Base-by-base conservation (phyloP, 2,797 vertebrate species). In the Sylvilagus floridanus region DNA sequence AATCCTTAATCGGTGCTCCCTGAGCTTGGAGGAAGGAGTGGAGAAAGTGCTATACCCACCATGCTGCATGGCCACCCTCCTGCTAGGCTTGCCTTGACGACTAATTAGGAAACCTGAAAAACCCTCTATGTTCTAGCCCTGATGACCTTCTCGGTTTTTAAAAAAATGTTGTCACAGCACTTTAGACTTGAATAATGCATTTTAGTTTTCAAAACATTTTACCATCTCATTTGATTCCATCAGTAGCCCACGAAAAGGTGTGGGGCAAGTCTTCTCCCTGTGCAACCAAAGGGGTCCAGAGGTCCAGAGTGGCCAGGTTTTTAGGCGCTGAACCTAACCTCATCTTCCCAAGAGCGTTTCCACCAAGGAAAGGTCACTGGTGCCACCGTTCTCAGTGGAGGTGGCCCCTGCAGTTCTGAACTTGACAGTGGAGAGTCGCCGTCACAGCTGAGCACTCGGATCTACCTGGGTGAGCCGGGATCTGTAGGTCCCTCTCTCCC, bases 91-190 rank as follows among this genome's bases (percentile, higher is more conserved):
- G 26, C 66, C 57, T 85, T 91, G 37, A 78, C 10, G 62, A 78
- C 68, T 82, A 95, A 93, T 28, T n/a, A 81, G n/a, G 30, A 35
- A 93, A n/a, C 68, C 69, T 52, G 89, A 54, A 89, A 82, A 89
- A 50, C 78, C 24, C 0, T 66, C 1, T 47, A 47, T 82, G 26
- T 85, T 91, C 69, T 57, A 93, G 54, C 26, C 4, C 30, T 88
- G 77, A 73, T 60, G 86, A 93, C 7, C n/a, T 69, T 75, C 42
- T 71, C 50, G 89, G 52, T 83, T 50, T 14, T 22, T 14, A 75
- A 81, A 66, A 62, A 52, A 62, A 52, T 4, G 16, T 57, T 57
- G 16, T 57, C 19, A 17, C 28, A 78, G 47, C 60, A 24, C 26
- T 86, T 91, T 75, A 28, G 6, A 68, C 57, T 63, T 83, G 66